Conservation (phyloP, 2,113 vertebrate species). For the Epinephelus cyanopodus region DNA sequence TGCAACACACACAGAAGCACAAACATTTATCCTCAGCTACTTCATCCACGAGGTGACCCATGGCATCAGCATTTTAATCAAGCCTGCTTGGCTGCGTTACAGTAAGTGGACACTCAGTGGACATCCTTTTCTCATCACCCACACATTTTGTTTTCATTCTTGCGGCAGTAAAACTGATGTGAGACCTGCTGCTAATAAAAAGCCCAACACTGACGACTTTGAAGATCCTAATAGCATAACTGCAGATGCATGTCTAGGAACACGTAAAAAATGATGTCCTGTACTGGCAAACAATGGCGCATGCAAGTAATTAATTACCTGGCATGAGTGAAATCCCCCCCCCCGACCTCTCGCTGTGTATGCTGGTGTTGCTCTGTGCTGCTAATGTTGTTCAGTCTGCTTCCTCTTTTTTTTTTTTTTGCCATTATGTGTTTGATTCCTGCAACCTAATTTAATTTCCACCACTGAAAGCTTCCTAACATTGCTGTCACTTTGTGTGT, state of each 20-base stretch:
- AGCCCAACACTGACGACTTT: constrained; percentile 8
- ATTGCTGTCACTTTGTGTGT: constrained; percentile 47
- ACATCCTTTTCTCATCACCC: constrained; percentile 16
- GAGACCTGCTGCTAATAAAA: constrained; percentile 31
- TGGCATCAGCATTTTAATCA: constrained; percentile 1
- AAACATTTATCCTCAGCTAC: background rate
- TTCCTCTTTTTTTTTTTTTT: constrained; percentile 24
- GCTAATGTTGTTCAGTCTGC: constrained; percentile 20
- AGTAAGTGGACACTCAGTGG: constrained; percentile 30
- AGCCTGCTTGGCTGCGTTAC: constrained; percentile 1
- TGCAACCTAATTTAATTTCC: constrained; percentile 65
- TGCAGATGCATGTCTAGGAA: background rate
- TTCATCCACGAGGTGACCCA: background rate
- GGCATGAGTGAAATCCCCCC: constrained; percentile 6
- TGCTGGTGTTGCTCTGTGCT: constrained; percentile 20
- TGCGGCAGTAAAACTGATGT: constrained; percentile 15
- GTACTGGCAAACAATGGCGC: constrained; percentile 29
- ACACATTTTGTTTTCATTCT: constrained; percentile 29
- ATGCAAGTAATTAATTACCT: constrained; percentile 56
- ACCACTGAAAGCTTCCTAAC: constrained; percentile 41
- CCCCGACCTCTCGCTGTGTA: background rate
- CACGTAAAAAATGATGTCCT: background rate
- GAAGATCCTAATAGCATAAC: constrained; percentile 14
- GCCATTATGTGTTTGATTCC: constrained; percentile 47
- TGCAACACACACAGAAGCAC: background rate